Base-by-base conservation (phyloP, 2,888 invertebrate species). In the Perizoma flavofasciatum region DNA sequence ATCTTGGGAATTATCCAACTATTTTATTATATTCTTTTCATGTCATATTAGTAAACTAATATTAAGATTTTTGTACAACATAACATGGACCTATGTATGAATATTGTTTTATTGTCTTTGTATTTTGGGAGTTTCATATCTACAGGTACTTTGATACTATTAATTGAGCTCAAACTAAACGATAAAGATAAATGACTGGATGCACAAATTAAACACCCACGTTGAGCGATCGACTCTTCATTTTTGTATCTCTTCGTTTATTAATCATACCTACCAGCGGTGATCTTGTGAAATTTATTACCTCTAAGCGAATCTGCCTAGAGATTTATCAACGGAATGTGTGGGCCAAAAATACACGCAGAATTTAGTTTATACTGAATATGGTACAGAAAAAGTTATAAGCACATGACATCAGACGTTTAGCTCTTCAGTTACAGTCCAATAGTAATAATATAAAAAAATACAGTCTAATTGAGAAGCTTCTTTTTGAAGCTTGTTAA, bases 271-370 rank as follows among this genome's bases (percentile, higher is more conserved):
- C 88, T 82, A 75, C 74, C 74, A 81, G 72, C 84, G 84, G 87
- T 86, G 85, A 89, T 88, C 88, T 88, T 84, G 86, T 85, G 88
- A 89, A 88, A 92, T 91, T 89, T 89, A 91, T 91, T 92, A 89
- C 89, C 86, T 89, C 88, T 83, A 84, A 88, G 89, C 86, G 89
- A 89, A 92, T 92, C 89, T 89, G 83, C 87, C 75, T 70, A 71
- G 76, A 86, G 81, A 89, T 91, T 88, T 86, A 91, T 91, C 89
- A 90, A 89, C 89, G 70, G 77, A 85, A 81, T 88, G 90, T 92
- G 91, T 92, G 90, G 91, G 91, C 89, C 70, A 22, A 60, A 59
- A 57, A 44, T 55, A 49, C 44, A 53, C 51, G 65, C 41, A 62
- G 63, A 59, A 47, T 65, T 53, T 55, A 49, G 41, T 57, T 9